Percentiles rank a stretch among this genome's conserved stretches.
phyloP scores from a whole-genome alignment of 92 coral and sea anemone genomes.

The Heliopora coerulea region DNA sequence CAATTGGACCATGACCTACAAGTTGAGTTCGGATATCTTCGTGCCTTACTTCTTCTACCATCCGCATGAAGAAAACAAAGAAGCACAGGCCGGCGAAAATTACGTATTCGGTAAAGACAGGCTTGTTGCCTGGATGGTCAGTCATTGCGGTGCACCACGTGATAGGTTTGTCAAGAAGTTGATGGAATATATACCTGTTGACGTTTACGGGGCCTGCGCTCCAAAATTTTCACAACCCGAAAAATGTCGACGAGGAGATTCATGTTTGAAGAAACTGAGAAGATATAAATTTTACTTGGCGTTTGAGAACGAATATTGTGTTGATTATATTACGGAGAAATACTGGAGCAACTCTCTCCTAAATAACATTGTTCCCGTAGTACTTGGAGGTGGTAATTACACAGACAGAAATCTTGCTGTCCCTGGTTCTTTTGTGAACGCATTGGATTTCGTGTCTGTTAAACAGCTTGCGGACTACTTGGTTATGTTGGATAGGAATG shows the following conservation, averaged over 20 bases:
- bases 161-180: slow-evolving; percentile 63
- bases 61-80: background rate
- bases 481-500: slow-evolving; percentile 57
- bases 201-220: slow-evolving; percentile 73
- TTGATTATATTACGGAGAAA: slow-evolving; percentile 85
- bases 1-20: slow-evolving; percentile 96
- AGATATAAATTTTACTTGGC: slow-evolving; percentile 76
- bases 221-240: slow-evolving; percentile 65
- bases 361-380: slow-evolving; percentile 69
- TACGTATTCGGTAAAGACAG: slow-evolving; percentile 72
- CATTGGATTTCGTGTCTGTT: slow-evolving; percentile 65
- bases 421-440: slow-evolving; percentile 89
- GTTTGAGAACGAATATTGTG: slow-evolving; percentile 74
- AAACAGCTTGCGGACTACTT: slow-evolving; percentile 64
- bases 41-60: slow-evolving; percentile 72
- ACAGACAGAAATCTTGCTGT: slow-evolving; percentile 54
- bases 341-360: slow-evolving; percentile 75
- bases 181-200: slow-evolving; percentile 53
- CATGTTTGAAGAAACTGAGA: slow-evolving; percentile 34
- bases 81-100: slow-evolving; percentile 8
- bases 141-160: slow-evolving; percentile 67
- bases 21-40: slow-evolving; percentile 81
- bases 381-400: slow-evolving; percentile 76
- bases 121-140: slow-evolving; percentile 73
- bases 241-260: background rate